Conservation (phyloP, 2,888 invertebrate species). For the Helobdella robusta region DNA sequence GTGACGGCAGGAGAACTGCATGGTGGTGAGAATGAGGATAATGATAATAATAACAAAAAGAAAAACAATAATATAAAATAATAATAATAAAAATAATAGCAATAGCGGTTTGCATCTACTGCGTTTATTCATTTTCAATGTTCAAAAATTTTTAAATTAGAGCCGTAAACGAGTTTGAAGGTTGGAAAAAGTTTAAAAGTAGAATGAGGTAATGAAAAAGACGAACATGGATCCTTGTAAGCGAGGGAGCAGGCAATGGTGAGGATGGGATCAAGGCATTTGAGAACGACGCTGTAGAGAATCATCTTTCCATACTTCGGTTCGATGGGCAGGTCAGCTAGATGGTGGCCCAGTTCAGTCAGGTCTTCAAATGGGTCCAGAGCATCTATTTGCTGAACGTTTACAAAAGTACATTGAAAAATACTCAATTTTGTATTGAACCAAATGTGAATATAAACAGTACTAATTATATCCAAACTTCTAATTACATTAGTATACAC, state of each 20-base stretch:
- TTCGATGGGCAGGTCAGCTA: constrained; percentile 82
- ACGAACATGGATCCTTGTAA: constrained; percentile 58
- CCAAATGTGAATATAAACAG: neutral
- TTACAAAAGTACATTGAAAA: too few relatives aligned
- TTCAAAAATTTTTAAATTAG: neutral
- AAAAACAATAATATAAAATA: neutral
- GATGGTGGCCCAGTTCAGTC: constrained; percentile 74
- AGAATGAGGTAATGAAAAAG: neutral
- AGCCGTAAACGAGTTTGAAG: neutral
- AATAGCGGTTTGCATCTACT: too few relatives aligned
- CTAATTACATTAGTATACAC: too few relatives aligned
- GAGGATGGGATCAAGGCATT: constrained; percentile 81
- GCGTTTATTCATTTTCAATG: too few relatives aligned
- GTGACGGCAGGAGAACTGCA: constrained; percentile 58
- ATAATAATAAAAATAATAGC: neutral
- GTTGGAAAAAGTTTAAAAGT: neutral
- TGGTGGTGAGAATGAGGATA: constrained; percentile 4
- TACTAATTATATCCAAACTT: neutral
- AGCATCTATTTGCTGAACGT: constrained; percentile 69
- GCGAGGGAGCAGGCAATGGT: constrained; percentile 80
- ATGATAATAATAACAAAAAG: neutral
- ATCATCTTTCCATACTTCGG: constrained; percentile 85
- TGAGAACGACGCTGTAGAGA: constrained; percentile 75
- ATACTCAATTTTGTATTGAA: neutral
- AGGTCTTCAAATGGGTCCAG: constrained; percentile 74